Evolutionary conservation across 2,888 invertebrate species (phyloP).

Genomic region (Drosophila eohydei): DNA sequence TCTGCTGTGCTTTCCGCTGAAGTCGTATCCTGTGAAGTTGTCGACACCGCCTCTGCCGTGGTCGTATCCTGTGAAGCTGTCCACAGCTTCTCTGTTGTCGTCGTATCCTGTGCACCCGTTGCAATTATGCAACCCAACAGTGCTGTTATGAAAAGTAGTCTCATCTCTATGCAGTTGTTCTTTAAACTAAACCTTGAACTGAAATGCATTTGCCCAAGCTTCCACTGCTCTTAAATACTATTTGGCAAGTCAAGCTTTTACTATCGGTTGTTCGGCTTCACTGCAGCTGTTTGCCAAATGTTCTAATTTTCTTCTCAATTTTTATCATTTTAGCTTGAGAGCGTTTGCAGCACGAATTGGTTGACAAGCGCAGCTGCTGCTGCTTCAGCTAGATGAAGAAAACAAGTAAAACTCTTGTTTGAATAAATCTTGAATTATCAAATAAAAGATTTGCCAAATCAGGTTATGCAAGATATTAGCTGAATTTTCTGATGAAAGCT

Average conservation of each 20-base stretch:
- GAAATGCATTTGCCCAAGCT: slow-evolving; percentile 6
- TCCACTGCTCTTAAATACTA: slow-evolving; percentile 22
- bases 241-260: not conserved
- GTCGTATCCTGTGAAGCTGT: not conserved
- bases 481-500: too few species aligned
- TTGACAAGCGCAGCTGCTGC: slow-evolving; percentile 17
- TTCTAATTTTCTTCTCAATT: slow-evolving; percentile 2
- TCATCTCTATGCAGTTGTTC: slow-evolving; percentile 18
- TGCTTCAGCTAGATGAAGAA: not conserved
- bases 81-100: not conserved
- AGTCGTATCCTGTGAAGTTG: slow-evolving; percentile 13
- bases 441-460: not conserved
- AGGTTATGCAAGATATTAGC: not conserved
- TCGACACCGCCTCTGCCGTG: not conserved
- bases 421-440: not conserved
- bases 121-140: slow-evolving; percentile 1
- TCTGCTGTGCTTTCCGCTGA: slow-evolving; percentile 1
- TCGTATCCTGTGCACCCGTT: not conserved
- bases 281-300: slow-evolving; percentile 4
- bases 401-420: not conserved
- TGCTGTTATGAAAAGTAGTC: not conserved
- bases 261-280: not conserved
- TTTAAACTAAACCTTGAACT: slow-evolving; percentile 16
- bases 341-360: slow-evolving; percentile 32
- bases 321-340: slow-evolving; percentile 8